Conservation (phyloP, 2,797 vertebrate species). For the Sparus aurata region DNA sequence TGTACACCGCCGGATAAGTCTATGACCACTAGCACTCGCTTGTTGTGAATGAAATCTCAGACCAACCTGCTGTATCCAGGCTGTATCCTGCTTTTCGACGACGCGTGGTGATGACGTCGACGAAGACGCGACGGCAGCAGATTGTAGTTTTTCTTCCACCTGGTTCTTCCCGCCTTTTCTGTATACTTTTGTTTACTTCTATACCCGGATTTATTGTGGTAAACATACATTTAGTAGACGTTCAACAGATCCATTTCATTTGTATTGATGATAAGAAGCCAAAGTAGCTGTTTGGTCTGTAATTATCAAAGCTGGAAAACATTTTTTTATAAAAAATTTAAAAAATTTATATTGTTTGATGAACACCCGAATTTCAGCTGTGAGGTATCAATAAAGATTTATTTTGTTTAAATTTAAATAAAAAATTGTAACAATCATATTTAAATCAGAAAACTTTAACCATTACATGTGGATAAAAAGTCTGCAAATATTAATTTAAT, state of each 20-base stretch:
- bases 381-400: no score
- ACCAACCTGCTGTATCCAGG: slow-evolving; percentile 21
- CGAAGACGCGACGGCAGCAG: background rate
- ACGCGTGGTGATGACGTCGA: slow-evolving; percentile 61
- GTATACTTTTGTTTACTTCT: background rate
- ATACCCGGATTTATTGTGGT: fast-evolving
- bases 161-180: background rate
- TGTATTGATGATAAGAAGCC: no score
- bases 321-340: no score
- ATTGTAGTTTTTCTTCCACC: slow-evolving; percentile 63
- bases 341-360: no score
- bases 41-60: slow-evolving; percentile 13
- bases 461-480: background rate
- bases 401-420: no score
- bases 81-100: slow-evolving; percentile 15
- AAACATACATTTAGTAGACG: background rate
- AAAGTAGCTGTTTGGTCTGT: no score
- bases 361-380: no score
- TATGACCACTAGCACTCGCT: background rate
- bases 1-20: background rate
- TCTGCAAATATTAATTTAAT: background rate
- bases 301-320: no score
- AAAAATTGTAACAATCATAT: no score
- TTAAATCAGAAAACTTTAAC: background rate
- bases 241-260: background rate